Conservation (phyloP, 1,140 invertebrate species). For the Mya arenaria region DNA sequence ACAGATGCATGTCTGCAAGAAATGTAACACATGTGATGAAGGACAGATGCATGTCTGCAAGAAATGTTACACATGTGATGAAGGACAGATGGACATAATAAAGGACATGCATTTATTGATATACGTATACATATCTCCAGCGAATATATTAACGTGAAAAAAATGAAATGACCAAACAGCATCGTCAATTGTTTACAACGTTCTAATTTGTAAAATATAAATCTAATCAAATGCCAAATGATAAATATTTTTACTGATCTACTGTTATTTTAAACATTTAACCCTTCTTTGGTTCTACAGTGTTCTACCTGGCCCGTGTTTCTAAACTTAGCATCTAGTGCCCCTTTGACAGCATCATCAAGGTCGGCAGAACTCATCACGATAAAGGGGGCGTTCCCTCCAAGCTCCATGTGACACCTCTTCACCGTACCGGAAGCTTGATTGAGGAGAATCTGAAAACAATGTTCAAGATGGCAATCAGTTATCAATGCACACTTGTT, state of each 20-base stretch:
- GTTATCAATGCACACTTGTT: too few species aligned
- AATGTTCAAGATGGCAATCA: too few species aligned
- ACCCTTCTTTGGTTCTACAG: too few species aligned
- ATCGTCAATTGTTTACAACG: too few species aligned
- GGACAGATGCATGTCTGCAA: conserved; percentile 96
- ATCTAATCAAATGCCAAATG: too few species aligned
- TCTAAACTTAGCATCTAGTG: conserved; percentile 96
- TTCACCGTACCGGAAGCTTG: conserved; percentile 95
- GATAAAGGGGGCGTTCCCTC: conserved; percentile 99
- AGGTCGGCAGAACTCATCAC: conserved; percentile 97
- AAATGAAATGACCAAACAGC: too few species aligned
- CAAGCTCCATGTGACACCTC: conserved; percentile 94
- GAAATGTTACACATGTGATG: not conserved
- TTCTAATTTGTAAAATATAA: too few species aligned
- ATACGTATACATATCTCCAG: too few species aligned
- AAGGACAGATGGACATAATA: not conserved
- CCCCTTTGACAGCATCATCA: conserved; percentile 91
- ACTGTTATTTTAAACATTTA: too few species aligned
- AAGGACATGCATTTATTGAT: too few species aligned
- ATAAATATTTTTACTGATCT: too few species aligned
- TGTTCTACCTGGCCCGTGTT: conserved; percentile 93
- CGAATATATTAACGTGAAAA: too few species aligned
- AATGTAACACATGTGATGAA: not conserved
- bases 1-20: not conserved
- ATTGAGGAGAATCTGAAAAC: conserved; percentile 88